Evolutionary conservation across 2,113 vertebrate genomes (phyloP).

Genomic region (Macrotis lagotis): DNA sequence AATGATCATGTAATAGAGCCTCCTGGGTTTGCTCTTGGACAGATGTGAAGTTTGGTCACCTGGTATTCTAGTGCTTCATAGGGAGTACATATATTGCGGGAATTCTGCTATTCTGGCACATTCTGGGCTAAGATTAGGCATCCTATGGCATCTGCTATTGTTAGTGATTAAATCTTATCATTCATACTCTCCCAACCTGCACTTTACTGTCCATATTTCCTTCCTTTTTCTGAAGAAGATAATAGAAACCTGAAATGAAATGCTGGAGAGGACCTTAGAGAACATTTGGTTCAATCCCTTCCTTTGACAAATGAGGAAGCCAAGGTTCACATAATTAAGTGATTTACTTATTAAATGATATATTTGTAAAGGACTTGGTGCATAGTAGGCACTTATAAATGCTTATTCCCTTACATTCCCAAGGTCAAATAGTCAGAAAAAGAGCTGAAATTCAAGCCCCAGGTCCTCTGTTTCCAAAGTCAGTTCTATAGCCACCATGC

Average conservation of each 20-base stretch:
- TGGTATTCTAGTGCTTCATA: neutral
- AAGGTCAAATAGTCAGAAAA: neutral
- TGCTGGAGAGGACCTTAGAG: neutral
- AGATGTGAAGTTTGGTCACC: neutral
- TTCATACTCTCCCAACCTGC: neutral
- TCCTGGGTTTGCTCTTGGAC: neutral
- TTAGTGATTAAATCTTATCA: neutral
- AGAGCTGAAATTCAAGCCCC: neutral
- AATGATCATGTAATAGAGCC: neutral
- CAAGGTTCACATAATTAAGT: neutral
- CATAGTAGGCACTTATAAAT: neutral
- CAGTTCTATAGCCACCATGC: neutral
- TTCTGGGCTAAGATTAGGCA: neutral
- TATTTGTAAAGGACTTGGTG: neutral
- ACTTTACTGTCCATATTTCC: neutral
- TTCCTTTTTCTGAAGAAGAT: neutral
- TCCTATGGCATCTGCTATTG: neutral
- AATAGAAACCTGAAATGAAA: neutral
- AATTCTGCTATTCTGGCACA: neutral
- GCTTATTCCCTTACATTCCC: neutral
- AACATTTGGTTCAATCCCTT: neutral
- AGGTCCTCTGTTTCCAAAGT: neutral
- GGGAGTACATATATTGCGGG: neutral
- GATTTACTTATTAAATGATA: neutral
- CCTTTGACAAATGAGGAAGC: neutral